phyloP scores from a whole-genome alignment of 92 coral and sea anemone species.

The Porites rus region DNA sequence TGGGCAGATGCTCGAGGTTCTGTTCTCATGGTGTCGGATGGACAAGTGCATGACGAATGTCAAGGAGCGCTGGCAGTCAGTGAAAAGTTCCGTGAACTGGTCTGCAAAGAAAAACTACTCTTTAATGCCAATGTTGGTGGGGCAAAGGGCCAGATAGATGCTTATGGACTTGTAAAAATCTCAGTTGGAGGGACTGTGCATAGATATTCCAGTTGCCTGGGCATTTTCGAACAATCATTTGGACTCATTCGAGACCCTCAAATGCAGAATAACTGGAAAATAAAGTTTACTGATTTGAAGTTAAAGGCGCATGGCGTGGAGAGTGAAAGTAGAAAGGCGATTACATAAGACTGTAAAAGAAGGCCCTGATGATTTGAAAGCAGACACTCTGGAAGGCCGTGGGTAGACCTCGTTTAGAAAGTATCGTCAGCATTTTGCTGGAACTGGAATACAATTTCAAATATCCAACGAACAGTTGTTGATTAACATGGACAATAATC shows the following conservation, averaged over 20 bases:
- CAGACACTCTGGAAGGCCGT: neutral
- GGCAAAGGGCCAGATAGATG: constrained; percentile 74
- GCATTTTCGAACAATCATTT: constrained; percentile 96
- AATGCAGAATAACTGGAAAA: constrained; percentile 94
- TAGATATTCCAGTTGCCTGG: constrained; percentile 79
- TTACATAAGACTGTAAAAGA: neutral
- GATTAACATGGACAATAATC: no score
- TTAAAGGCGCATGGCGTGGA: constrained; percentile 82
- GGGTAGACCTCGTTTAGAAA: no score
- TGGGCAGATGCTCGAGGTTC: constrained; percentile 89
- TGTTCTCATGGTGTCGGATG: constrained; percentile 72
- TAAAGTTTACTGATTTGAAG: constrained; percentile 90
- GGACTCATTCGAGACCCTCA: constrained; percentile 94
- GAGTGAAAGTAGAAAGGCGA: constrained; percentile 28
- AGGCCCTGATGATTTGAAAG: neutral
- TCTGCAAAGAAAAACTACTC: constrained; percentile 74
- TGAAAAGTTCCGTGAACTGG: constrained; percentile 75
- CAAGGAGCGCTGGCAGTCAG: constrained; percentile 87
- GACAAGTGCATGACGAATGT: constrained; percentile 65
- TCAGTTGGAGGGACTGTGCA: constrained; percentile 95
- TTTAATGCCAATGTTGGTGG: constrained; percentile 86
- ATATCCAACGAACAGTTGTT: no score
- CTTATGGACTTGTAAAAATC: constrained; percentile 87
- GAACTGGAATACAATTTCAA: no score
- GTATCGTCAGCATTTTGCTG: no score